Evolutionary conservation across 2,888 invertebrate genomes (phyloP).

Genomic region (Scaptomyza parva): DNA sequence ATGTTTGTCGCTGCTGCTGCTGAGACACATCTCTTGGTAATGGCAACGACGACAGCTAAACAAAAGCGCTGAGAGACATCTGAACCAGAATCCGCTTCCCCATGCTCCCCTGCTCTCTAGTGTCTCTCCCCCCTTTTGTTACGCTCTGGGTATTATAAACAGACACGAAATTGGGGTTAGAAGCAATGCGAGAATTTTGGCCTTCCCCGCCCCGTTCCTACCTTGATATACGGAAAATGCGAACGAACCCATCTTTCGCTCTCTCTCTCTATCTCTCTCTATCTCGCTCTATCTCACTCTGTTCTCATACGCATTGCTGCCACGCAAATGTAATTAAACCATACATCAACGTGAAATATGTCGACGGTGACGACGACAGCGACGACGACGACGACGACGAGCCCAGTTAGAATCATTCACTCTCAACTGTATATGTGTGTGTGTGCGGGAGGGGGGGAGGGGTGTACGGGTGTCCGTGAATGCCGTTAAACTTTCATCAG

Average conservation of each 20-base stretch:
- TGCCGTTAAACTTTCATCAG: conserved; percentile 33
- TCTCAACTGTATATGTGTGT: conserved; percentile 11
- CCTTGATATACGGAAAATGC: conserved; percentile 27
- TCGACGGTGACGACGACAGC: conserved; percentile 55
- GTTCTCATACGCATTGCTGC: conserved; percentile 57
- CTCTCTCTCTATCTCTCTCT: background rate
- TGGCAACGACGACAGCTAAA: conserved; percentile 71
- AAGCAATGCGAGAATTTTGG: conserved; percentile 16
- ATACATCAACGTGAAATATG: conserved; percentile 81
- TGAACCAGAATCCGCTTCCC: background rate
- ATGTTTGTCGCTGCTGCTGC: conserved; percentile 43
- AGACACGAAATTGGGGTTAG: conserved; percentile 47
- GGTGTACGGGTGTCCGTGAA: conserved; percentile 9
- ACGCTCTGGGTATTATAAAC: conserved; percentile 42
- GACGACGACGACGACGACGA: conserved; percentile 43
- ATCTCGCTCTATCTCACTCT: background rate
- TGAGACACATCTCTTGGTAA: conserved; percentile 52
- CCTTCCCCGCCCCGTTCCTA: conserved; percentile 14
- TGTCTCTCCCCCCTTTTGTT: conserved; percentile 7
- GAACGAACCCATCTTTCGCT: conserved; percentile 36
- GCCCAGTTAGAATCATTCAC: conserved; percentile 50
- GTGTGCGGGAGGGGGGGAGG: background rate
- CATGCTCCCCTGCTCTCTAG: background rate
- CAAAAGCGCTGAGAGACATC: conserved; percentile 72
- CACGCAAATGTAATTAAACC: conserved; percentile 80